Evolutionary conservation across 2,888 invertebrate species (phyloP), one percentile per base, ranked within the genome.

Genomic region (Coleophora flavipennella): DNA sequence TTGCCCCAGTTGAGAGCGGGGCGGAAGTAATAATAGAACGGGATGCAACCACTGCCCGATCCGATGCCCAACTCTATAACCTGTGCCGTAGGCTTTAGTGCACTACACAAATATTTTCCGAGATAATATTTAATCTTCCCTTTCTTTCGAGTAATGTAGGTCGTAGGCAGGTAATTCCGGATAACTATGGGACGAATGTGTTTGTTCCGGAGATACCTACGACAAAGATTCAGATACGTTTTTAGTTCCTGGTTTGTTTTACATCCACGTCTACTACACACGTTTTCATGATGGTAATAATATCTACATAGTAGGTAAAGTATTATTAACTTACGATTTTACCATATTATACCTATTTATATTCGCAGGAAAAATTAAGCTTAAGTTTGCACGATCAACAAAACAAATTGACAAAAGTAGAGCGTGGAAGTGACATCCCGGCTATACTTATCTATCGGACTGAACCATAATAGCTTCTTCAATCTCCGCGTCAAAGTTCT

Each of bases 1-100:
- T 88, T 87, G 88, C 85, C 88, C 88, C 86, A 88, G 87, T 87
- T 88, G 86, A 84, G 80, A 85, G 80, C 75, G 76, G 77, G 75
- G 78, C 78, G 83, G 77, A 80, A 81, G 75, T 72, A 78, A 78
- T 74, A 81, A 81, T 78, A 83, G 83, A 84, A 73, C 71, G 70
- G 73, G 83, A 83, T 81, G 83, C 83, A 79, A 80, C 78, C 71
- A 80, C 74, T 76, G 76, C 68, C 79, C 77, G 76, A 74, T 66
- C 66, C 67, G 62, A 66, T 74, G 74, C 67, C 74, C 73, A 70
- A 73, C 74, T 70, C 69, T 53, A 65, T 65, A 58, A 67, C 67
- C 64, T 62, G 70, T 20, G 72, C 71, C 72, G 62, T 70, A 20
- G 6, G 20, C 6, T 20, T 20, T 20, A 72, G 64, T 81, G 79